phyloP scores from a whole-genome alignment of 2,888 invertebrate species.

The Leptinotarsa haldemani region DNA sequence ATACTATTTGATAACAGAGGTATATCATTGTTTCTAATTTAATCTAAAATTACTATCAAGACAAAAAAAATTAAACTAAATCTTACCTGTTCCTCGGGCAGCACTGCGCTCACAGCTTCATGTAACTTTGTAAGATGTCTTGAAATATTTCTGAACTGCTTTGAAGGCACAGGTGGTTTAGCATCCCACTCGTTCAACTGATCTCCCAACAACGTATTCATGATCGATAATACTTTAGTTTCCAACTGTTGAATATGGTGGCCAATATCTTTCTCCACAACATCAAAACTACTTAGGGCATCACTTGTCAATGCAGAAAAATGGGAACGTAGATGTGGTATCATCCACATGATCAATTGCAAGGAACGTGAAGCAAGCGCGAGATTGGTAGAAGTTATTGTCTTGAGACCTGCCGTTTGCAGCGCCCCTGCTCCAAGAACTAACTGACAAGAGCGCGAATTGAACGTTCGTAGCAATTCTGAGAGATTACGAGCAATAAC shows the following conservation, averaged over 20 bases:
- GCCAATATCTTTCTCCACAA: conserved; percentile 81
- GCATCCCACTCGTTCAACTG: conserved; percentile 93
- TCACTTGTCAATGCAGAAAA: conserved; percentile 73
- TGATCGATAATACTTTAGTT: conserved; percentile 90
- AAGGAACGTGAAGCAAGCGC: conserved; percentile 87
- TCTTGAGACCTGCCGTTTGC: conserved; percentile 92
- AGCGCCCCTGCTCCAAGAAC: conserved; percentile 97
- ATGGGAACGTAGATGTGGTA: conserved; percentile 78
- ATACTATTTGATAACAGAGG: too few species aligned
- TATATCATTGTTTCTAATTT: too few species aligned
- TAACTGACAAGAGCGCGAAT: conserved; percentile 91
- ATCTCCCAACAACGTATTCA: conserved; percentile 84
- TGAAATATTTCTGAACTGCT: conserved; percentile 87
- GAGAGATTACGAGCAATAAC: conserved; percentile 86
- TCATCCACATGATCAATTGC: conserved; percentile 83
- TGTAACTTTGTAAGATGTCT: conserved; percentile 91
- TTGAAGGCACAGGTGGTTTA: conserved; percentile 93
- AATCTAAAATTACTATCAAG: background rate
- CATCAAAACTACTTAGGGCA: conserved; percentile 72
- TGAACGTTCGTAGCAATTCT: conserved; percentile 89
- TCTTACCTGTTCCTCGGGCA: conserved; percentile 81
- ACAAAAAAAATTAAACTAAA: background rate
- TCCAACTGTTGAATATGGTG: conserved; percentile 94
- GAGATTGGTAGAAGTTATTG: conserved; percentile 94
- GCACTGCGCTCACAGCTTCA: conserved; percentile 87